Evolutionary conservation across 92 coral and sea anemone species (phyloP).

Genomic region (Phymanthus crucifer): DNA sequence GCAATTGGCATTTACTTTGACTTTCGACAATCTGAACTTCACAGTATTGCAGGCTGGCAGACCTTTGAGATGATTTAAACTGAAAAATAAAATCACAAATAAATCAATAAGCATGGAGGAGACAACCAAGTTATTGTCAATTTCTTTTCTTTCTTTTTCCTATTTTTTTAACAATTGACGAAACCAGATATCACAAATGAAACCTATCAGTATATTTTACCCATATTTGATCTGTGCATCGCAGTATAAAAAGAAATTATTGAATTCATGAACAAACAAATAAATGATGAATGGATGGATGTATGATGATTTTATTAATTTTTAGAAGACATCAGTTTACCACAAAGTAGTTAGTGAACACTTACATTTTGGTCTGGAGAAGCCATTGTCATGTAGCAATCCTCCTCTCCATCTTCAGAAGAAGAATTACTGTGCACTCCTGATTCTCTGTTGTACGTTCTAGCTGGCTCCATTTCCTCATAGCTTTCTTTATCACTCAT

Average conservation of each 20-base stretch:
- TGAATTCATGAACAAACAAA: too few species aligned
- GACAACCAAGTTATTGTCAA: background rate
- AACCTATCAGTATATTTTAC: too few species aligned
- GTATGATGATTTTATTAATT: too few species aligned
- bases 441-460: conserved; percentile 46
- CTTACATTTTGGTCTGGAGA: conserved; percentile 30
- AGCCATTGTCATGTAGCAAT: conserved; percentile 51
- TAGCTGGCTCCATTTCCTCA: conserved; percentile 66
- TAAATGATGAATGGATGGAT: too few species aligned
- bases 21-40: conserved; percentile 70
- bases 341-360: background rate
- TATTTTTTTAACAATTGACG: too few species aligned
- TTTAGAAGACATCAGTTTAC: too few species aligned
- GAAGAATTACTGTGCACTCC: conserved; percentile 75
- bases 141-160: background rate
- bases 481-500: conserved; percentile 17
- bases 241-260: too few species aligned
- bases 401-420: conserved; percentile 74
- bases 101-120: background rate
- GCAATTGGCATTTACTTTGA: conserved; percentile 19
- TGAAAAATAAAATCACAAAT: conserved; percentile 1
- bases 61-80: conserved; percentile 34
- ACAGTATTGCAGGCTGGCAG: conserved; percentile 58
- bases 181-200: too few species aligned
- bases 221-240: too few species aligned